These are phyloP conservation scores for Melanocharis versteri DNA, from an alignment of 2,113 vertebrate species.

Conservation along the genomic window DNA sequence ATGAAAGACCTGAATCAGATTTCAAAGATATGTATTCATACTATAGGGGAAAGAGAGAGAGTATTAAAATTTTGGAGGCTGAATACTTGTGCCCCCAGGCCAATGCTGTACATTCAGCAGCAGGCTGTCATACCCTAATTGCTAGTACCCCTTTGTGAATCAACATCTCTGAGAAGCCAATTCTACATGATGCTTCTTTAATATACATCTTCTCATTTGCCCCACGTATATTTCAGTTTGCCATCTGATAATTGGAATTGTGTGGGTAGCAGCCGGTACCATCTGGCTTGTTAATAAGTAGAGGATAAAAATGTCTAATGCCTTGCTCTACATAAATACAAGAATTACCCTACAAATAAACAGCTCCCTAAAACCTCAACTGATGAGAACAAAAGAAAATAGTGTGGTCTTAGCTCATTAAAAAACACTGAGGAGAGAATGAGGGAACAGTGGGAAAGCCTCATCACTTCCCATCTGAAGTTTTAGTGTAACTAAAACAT, in stretches of 20 bases:
- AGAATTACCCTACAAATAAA: constrained; percentile 66
- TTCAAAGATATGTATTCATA: background rate
- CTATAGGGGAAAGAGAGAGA: background rate
- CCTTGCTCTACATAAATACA: constrained; percentile 67
- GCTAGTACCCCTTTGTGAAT: constrained; percentile 48
- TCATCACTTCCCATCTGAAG: constrained; percentile 25
- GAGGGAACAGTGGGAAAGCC: constrained; percentile 13
- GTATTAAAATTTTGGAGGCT: constrained; percentile 16
- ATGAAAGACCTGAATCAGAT: background rate
- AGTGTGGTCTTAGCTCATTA: constrained; percentile 21
- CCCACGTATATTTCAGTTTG: constrained; percentile 66
- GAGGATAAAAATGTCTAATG: constrained; percentile 70
- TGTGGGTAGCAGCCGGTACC: constrained; percentile 66
- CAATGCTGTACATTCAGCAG: background rate
- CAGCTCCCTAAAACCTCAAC: constrained; percentile 53
- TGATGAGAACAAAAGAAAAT: constrained; percentile 58
- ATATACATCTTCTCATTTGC: constrained; percentile 65
- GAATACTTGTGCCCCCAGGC: background rate
- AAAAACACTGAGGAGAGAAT: constrained; percentile 12
- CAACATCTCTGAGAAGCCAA: constrained; percentile 50
- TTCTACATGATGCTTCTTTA: constrained; percentile 53
- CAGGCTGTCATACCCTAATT: constrained; percentile 54
- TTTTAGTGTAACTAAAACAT: constrained; percentile 64
- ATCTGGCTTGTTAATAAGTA: constrained; percentile 71
- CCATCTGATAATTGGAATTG: constrained; percentile 69